phyloP scores from a whole-genome alignment of 1,140 invertebrate genomes.

The Oryctes rhinoceros region DNA sequence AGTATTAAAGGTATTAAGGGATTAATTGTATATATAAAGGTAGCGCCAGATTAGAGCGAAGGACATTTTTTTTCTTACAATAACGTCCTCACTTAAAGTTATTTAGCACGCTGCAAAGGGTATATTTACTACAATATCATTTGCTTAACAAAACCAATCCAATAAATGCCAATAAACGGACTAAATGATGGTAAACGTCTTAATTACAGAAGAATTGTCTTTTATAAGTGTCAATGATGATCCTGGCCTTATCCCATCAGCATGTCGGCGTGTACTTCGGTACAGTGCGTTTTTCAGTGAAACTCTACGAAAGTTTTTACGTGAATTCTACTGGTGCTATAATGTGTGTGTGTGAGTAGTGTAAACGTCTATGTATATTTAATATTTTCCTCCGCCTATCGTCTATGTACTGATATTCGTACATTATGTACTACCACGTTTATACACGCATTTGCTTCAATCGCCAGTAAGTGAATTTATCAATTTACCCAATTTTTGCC shows the following conservation, averaged over 20 bases:
- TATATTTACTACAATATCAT: conserved; percentile 5
- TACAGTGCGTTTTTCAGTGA: neutral
- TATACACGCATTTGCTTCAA: conserved; percentile 25
- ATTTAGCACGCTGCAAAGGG: neutral
- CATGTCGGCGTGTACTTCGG: neutral
- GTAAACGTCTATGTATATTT: no score
- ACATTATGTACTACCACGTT: neutral
- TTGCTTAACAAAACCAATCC: conserved; percentile 9
- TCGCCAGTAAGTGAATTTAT: conserved; percentile 61
- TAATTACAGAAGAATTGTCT: conserved; percentile 26
- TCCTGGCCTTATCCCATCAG: conserved; percentile 20
- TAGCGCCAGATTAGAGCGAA: no score
- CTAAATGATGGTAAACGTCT: conserved; percentile 20
- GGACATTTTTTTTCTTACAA: neutral
- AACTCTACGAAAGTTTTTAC: conserved; percentile 9
- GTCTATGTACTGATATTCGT: neutral
- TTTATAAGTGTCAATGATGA: conserved; percentile 24
- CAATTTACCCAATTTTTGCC: conserved; percentile 64
- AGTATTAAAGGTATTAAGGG: no score
- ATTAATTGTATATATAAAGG: no score
- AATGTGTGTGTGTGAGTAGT: neutral
- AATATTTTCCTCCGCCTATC: neutral
- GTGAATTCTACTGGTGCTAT: neutral
- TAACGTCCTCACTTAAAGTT: neutral
- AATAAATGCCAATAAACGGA: conserved; percentile 26